Base-by-base conservation (phyloP, 2,888 invertebrate species). In the Argyresthia albistria region DNA sequence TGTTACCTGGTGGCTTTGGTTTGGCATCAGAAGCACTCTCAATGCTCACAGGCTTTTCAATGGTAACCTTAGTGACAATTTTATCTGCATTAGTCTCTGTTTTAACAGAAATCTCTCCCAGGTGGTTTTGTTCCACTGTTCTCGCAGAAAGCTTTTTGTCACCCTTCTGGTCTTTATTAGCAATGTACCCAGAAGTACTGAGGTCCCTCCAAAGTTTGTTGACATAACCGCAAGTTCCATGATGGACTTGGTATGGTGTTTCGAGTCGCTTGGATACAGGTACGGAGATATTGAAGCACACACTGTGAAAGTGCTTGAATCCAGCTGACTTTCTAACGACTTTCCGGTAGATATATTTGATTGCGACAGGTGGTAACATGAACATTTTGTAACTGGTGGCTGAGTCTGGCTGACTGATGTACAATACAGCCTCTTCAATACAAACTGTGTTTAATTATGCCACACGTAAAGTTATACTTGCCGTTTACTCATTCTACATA, bases 21-120 rank as follows among this genome's bases (percentile, higher is more conserved):
- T 70, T 68, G 6, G 50, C 43, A 46, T 45, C 62, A 46, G 63
- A 43, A 54, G 59, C 6, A 15, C 15, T 36, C 48, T 12, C 45
- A n/a, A n/a, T n/a, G n/a, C n/a, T 51, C 43, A 37, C 10, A 16
- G 50, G 59, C 57, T 79, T 86, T 61, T 83, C 84, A 58, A 87
- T 83, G 11, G 78, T 84, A 43, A 87, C 80, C 69, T 83, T 87
- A 43, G 86, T 86, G n/a, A 87, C 80, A 54, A 70, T 58, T 58
- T 82, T 70, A 51, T 75, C 62, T 12, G 58, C 63, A 66, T 80
- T 73, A 46, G 75, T 76, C 63, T 86, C 83, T 50, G 86, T 79
- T 66, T 83, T 84, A 7, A 87, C 82, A 57, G 78, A 67, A 54
- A 86, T 78, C 56, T 78, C 73, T 35, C 73, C 76, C 43, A 76